phyloP scores from a whole-genome alignment of 2,888 invertebrate genomes.

The Hydropsyche betteni region DNA sequence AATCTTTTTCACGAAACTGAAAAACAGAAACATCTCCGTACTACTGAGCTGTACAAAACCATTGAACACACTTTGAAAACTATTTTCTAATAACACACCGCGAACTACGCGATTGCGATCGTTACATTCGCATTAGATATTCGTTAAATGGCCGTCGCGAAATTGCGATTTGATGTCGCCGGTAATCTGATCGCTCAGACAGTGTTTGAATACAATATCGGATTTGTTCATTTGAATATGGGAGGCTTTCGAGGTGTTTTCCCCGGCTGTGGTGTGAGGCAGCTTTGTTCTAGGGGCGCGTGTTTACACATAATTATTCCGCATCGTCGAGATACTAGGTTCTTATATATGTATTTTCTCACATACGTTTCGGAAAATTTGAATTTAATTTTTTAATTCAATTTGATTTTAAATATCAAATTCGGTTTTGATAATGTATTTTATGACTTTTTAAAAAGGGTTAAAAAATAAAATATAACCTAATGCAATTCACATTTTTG shows the following conservation, averaged over 20 bases:
- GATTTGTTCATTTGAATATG: conserved; percentile 50
- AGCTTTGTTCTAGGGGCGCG: conserved; percentile 28
- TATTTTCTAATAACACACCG: too few relatives aligned
- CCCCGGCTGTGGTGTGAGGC: not conserved
- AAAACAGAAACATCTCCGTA: too few relatives aligned
- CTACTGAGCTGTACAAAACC: too few relatives aligned
- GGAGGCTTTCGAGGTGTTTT: conserved; percentile 28
- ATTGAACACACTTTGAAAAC: too few relatives aligned
- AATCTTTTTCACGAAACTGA: too few relatives aligned
- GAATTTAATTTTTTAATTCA: not conserved
- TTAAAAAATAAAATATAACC: too few relatives aligned
- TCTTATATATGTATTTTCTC: conserved; percentile 14
- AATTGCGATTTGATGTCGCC: conserved; percentile 39
- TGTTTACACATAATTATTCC: conserved; percentile 52
- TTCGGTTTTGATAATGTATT: not conserved
- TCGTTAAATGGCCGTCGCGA: conserved; percentile 16
- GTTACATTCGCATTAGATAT: not conserved
- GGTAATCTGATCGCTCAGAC: conserved; percentile 39
- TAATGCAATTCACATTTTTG: too few relatives aligned
- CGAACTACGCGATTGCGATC: too few relatives aligned
- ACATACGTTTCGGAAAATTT: conserved; percentile 13
- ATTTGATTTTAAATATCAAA: not conserved
- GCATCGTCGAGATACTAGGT: conserved; percentile 46
- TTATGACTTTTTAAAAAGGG: too few relatives aligned
- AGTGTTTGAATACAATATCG: conserved; percentile 43